Evolutionary conservation across 2,113 vertebrate genomes (phyloP).

Genomic region (Mystacornis crossleyi): DNA sequence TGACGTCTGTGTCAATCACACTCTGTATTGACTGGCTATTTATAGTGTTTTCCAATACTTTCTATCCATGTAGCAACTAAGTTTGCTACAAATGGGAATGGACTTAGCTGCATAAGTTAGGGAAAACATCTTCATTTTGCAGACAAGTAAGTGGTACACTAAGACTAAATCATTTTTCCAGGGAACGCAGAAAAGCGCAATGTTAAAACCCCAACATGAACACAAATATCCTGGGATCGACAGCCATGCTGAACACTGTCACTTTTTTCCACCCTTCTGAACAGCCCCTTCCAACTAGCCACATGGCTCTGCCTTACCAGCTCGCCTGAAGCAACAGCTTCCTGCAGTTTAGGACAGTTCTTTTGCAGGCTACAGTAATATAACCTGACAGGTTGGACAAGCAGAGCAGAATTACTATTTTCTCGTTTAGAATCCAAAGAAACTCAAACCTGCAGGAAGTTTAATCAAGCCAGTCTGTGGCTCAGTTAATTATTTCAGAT

Average conservation of each 20-base stretch:
- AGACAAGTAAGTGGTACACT: neutral
- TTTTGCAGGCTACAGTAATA: neutral
- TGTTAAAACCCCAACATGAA: neutral
- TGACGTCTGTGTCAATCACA: neutral
- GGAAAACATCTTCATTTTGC: neutral
- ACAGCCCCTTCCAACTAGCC: neutral
- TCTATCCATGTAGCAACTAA: neutral
- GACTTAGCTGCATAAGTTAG: neutral
- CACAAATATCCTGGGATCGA: neutral
- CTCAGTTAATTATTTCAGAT: neutral
- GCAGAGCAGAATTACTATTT: neutral
- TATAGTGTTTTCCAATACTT: neutral
- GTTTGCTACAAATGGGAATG: neutral
- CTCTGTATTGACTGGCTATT: neutral
- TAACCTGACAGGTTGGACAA: neutral
- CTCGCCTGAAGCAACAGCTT: neutral
- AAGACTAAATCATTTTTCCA: neutral
- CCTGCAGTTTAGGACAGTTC: neutral
- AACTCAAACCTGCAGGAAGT: neutral
- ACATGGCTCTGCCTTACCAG: neutral
- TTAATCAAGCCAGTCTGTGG: neutral
- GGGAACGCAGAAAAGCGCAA: neutral
- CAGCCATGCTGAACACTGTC: accelerated
- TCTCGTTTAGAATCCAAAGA: neutral
- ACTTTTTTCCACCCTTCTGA: neutral